phyloP scores from a whole-genome alignment of 2,888 invertebrate species.

The Elysia crispata region DNA sequence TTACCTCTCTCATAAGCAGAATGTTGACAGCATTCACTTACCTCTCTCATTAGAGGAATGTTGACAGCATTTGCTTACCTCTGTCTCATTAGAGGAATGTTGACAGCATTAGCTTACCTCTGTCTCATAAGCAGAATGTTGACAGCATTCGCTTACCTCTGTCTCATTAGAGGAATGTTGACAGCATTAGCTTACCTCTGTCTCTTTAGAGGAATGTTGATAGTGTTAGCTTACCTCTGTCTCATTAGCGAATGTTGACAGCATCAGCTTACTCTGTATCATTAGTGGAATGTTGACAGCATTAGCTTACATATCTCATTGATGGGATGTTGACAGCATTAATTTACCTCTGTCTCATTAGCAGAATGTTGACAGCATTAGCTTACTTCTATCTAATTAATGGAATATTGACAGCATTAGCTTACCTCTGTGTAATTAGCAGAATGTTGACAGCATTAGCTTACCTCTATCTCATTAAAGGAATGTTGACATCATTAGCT shows the following conservation, averaged over 20 bases:
- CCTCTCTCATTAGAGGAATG: conserved; percentile 94
- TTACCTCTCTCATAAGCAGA: neutral
- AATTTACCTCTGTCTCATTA: conserved; percentile 88
- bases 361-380: conserved; percentile 97
- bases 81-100: neutral
- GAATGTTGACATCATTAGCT: conserved; percentile 97
- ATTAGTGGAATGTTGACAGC: conserved; percentile 98
- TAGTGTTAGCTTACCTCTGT: conserved; percentile 89
- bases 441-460: conserved; percentile 98
- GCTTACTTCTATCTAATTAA: conserved; percentile 82
- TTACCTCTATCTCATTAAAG: conserved; percentile 90
- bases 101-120: conserved; percentile 59
- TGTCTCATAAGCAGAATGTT: conserved; percentile 99
- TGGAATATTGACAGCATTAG: neutral
- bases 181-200: conserved; percentile 77
- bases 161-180: neutral
- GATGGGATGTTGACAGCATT: neutral
- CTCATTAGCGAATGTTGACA: neutral
- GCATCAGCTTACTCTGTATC: conserved; percentile 82
- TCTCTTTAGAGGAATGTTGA: conserved; percentile 99
- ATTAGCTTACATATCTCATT: conserved; percentile 88
- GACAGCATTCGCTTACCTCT: conserved; percentile 96
- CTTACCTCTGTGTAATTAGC: conserved; percentile 88
- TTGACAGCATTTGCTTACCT: conserved; percentile 98
- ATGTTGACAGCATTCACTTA: conserved; percentile 45